phyloP scores from a whole-genome alignment of 2,113 vertebrate genomes.

The Saguinus midas region DNA sequence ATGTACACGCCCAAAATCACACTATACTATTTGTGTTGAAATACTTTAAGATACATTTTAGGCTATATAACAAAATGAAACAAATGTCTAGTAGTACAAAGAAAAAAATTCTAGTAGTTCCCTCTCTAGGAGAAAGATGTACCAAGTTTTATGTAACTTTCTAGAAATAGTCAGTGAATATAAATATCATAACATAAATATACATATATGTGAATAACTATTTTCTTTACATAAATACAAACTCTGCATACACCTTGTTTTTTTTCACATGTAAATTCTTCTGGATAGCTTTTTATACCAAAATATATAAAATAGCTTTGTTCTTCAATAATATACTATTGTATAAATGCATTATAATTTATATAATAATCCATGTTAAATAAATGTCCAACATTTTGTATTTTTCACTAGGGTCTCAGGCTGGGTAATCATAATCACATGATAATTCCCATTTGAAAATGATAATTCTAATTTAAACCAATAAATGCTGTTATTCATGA shows the following conservation, averaged over 20 bases:
- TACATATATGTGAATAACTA: background rate
- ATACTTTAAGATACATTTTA: background rate
- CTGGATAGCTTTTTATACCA: background rate
- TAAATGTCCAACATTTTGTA: background rate
- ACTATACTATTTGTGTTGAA: background rate
- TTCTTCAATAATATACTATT: background rate
- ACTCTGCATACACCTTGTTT: background rate
- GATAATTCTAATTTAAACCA: background rate
- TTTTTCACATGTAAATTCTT: background rate
- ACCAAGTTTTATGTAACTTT: background rate
- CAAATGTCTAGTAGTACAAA: background rate
- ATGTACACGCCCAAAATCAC: accelerated
- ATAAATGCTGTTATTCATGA: background rate
- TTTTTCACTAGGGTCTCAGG: background rate
- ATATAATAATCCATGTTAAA: background rate
- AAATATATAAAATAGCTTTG: background rate
- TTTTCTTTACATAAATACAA: conserved; percentile 9
- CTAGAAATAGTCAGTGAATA: background rate
- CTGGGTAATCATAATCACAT: background rate
- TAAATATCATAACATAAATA: background rate
- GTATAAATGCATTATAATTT: background rate
- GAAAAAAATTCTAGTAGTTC: background rate
- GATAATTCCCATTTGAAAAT: background rate
- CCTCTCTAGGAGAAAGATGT: background rate
- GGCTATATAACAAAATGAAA: background rate